phyloP scores from a whole-genome alignment of 2,797 vertebrate genomes.

The Tokudaia tokunoshimensis region DNA sequence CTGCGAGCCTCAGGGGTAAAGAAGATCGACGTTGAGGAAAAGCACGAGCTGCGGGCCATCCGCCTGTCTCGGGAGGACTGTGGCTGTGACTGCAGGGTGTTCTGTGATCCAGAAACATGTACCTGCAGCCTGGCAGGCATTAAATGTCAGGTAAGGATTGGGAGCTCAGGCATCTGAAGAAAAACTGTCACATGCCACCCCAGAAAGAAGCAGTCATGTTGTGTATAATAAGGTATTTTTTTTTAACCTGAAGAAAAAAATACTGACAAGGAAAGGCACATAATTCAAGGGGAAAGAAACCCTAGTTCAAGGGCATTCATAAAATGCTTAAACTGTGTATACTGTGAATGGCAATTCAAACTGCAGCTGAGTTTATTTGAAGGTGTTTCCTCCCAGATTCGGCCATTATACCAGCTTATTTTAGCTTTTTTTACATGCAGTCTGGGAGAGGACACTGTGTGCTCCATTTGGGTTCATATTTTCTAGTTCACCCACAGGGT shows the following conservation, averaged over 20 bases:
- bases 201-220: rapidly evolving
- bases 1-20: slow-evolving; percentile 97
- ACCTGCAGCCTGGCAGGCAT: slow-evolving; percentile 99
- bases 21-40: slow-evolving; percentile 99
- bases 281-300: not conserved
- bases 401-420: not conserved
- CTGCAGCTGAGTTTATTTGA: not conserved
- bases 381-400: not conserved
- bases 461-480: not conserved
- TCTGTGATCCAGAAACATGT: slow-evolving; percentile 98
- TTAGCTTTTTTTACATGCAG: not conserved
- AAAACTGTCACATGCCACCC: not conserved
- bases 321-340: no score
- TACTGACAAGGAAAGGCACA: not conserved
- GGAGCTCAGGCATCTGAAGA: not conserved
- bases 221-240: rapidly evolving
- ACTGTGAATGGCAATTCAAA: not conserved
- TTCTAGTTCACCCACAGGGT: not conserved
- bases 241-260: not conserved
- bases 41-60: slow-evolving; percentile 97
- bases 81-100: slow-evolving; percentile 97
- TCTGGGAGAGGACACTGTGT: not conserved
- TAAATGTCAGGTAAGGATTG: slow-evolving; percentile 96
- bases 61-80: slow-evolving; percentile 98
- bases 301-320: not conserved